Conservation (phyloP, 2,888 invertebrate species). For the Cheilosia vernalis region DNA sequence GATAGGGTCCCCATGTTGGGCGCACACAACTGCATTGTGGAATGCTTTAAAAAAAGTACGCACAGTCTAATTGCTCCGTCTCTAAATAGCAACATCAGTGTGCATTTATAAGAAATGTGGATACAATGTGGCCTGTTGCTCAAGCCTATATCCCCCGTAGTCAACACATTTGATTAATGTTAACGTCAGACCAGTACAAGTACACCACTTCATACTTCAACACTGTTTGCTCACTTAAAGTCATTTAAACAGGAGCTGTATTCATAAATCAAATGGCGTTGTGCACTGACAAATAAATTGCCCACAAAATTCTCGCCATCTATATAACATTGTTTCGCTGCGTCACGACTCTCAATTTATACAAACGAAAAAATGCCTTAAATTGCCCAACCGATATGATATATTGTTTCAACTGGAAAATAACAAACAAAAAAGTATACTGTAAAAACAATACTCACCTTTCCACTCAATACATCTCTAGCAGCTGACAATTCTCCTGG, state of each 20-base stretch:
- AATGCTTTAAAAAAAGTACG: neutral
- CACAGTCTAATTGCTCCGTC: neutral
- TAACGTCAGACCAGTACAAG: slow-evolving; percentile 21
- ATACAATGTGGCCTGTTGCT: neutral
- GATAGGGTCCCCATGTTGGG: neutral
- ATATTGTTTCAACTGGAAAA: slow-evolving; percentile 37
- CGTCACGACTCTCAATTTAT: slow-evolving; percentile 71
- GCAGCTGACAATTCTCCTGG: slow-evolving; percentile 83
- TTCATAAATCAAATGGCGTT: slow-evolving; percentile 61
- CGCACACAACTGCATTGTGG: too few relatives aligned
- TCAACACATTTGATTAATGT: slow-evolving; percentile 42
- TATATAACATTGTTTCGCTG: slow-evolving; percentile 12
- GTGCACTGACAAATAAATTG: slow-evolving; percentile 24
- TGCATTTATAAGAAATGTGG: too few relatives aligned
- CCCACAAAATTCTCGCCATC: slow-evolving; percentile 20
- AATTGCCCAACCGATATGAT: slow-evolving; percentile 62
- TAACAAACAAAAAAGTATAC: slow-evolving; percentile 6
- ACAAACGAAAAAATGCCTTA: slow-evolving; percentile 44
- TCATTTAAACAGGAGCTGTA: slow-evolving; percentile 55
- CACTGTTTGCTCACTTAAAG: slow-evolving; percentile 42
- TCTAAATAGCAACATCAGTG: too few relatives aligned
- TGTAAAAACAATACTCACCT: slow-evolving; percentile 79
- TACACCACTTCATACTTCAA: slow-evolving; percentile 47
- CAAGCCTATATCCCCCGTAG: neutral
- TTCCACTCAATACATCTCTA: slow-evolving; percentile 82